A percentile compares a stretch with the other conserved stretches of the same genome.
phyloP scores from a whole-genome alignment of 2,113 vertebrate genomes.

The Gymnogyps californianus region DNA sequence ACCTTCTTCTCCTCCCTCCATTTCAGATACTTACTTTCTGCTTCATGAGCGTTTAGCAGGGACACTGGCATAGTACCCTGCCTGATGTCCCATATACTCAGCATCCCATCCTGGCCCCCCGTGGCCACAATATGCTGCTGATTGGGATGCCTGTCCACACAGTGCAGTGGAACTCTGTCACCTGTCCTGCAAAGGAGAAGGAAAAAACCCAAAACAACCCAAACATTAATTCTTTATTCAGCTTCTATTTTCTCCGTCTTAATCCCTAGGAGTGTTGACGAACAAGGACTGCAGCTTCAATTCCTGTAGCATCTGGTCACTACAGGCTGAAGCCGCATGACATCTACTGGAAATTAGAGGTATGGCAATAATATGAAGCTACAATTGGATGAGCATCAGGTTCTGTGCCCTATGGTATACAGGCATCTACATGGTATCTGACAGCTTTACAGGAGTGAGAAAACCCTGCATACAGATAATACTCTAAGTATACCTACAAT shows the following conservation, averaged over 20 bases:
- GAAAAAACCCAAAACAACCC: neutral
- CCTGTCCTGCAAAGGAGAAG: slow-evolving; percentile 75
- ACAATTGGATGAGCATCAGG: neutral
- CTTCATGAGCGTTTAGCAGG: slow-evolving; percentile 92
- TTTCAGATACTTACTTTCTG: slow-evolving; percentile 85
- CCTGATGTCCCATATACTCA: slow-evolving; percentile 96
- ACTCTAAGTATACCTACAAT: neutral
- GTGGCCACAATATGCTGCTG: slow-evolving; percentile 96
- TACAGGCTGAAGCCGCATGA: neutral
- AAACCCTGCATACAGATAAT: neutral
- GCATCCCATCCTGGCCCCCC: slow-evolving; percentile 94
- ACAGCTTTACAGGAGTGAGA: neutral
- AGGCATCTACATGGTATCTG: neutral
- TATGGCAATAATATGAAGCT: neutral
- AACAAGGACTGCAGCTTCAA: neutral
- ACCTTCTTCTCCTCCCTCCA: neutral
- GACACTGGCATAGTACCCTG: slow-evolving; percentile 88
- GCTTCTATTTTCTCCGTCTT: neutral
- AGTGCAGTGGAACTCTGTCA: slow-evolving; percentile 90
- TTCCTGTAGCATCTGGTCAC: neutral
- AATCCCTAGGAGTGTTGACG: neutral
- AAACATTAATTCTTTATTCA: neutral
- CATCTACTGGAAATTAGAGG: neutral
- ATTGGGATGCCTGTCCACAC: slow-evolving; percentile 93
- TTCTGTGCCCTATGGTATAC: neutral